These are phyloP conservation scores for Atherinomorus stipes DNA, from an alignment of 2,113 vertebrate genomes.

Conservation along the genomic window DNA sequence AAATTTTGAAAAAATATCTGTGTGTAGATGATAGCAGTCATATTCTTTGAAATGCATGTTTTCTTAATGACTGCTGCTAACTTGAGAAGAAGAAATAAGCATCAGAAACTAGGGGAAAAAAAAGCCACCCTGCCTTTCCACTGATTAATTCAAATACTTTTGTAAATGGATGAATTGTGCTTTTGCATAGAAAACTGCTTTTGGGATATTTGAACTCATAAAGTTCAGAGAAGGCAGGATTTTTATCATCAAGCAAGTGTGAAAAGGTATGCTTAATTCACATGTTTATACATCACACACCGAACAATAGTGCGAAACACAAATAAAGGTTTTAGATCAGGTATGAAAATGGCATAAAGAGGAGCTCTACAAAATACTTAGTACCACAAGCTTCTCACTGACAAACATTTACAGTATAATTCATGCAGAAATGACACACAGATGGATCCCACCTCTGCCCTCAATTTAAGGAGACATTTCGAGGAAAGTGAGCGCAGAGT, in stretches of 20 bases:
- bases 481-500: slow-evolving; percentile 37
- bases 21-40: background rate
- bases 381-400: slow-evolving; percentile 21
- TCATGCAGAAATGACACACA: slow-evolving; percentile 46
- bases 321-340: background rate
- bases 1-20: too few relatives aligned
- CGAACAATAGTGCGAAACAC: background rate
- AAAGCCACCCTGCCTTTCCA: slow-evolving; percentile 14
- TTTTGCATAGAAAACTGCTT: slow-evolving; percentile 23
- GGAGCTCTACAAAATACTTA: slow-evolving; percentile 18
- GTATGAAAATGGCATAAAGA: slow-evolving; percentile 3
- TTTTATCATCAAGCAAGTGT: background rate
- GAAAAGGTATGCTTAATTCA: background rate
- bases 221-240: slow-evolving; percentile 8
- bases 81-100: slow-evolving; percentile 8
- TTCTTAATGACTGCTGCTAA: slow-evolving; percentile 20
- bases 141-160: slow-evolving; percentile 4
- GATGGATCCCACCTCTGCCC: slow-evolving; percentile 47
- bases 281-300: background rate
- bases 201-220: slow-evolving; percentile 17
- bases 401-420: slow-evolving; percentile 36
- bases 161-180: slow-evolving; percentile 13
- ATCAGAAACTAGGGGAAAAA: background rate
- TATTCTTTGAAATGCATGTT: background rate
- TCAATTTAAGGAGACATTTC: slow-evolving; percentile 47